Conservation (phyloP, 1,140 invertebrate species). For the Lysiphlebus fabarum region DNA sequence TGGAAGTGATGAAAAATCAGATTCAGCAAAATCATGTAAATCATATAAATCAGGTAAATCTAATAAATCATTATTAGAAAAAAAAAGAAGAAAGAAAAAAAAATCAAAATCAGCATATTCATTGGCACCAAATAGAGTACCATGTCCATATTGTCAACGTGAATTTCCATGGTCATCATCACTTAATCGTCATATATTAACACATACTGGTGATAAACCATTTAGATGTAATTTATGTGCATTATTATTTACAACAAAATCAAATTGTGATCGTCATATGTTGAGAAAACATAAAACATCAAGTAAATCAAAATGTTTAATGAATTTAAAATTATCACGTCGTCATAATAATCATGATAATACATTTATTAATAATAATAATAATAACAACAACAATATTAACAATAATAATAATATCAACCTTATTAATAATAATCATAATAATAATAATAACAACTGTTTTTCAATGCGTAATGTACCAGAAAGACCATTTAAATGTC, state of each 20-base stretch:
- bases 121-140: conserved; percentile 86
- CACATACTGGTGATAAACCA: conserved; percentile 93
- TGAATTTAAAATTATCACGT: conserved; percentile 28
- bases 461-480: conserved; percentile 69
- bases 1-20: conserved; percentile 72
- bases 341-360: conserved; percentile 24
- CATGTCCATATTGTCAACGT: conserved; percentile 86
- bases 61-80: conserved; percentile 26
- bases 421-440: too few relatives aligned
- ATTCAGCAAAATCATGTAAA: conserved; percentile 50
- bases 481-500: conserved; percentile 81
- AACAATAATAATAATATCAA: too few relatives aligned
- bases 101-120: conserved; percentile 96
- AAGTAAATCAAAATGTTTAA: conserved; percentile 54
- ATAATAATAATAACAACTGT: conserved; percentile 39
- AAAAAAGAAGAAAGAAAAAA: conserved; percentile 43
- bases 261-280: conserved; percentile 92
- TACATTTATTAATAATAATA: conserved; percentile 1
- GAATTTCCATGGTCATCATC: conserved; percentile 96
- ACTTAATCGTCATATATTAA: conserved; percentile 84
- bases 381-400: too few relatives aligned
- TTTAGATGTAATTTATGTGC: conserved; percentile 91
- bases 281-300: conserved; percentile 86
- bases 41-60: conserved; percentile 40
- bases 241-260: conserved; percentile 92